Conservation (phyloP, 1,140 invertebrate species). For the Caenorhabditis elegans region DNA sequence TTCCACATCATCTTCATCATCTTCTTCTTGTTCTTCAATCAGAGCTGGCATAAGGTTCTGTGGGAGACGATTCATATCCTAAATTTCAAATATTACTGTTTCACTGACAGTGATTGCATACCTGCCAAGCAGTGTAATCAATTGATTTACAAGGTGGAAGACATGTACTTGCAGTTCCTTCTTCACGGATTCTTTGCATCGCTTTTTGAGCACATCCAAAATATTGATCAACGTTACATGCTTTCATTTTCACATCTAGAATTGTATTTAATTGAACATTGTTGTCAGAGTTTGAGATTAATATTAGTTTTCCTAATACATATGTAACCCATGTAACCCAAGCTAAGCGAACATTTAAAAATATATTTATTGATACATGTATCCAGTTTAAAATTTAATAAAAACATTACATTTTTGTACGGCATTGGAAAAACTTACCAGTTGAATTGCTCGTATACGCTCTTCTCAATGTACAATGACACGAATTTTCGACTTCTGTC, state of each 20-base stretch:
- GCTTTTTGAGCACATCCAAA: constrained; percentile 60
- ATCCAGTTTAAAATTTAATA: no score
- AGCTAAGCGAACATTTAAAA: no score
- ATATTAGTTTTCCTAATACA: no score
- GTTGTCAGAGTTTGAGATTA: no score
- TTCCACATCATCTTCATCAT: constrained; percentile 57
- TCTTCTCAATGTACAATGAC: constrained; percentile 59
- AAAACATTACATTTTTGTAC: background rate
- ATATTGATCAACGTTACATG: constrained; percentile 62
- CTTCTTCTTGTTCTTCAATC: constrained; percentile 57
- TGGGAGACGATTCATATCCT: constrained; percentile 60
- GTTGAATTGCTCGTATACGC: constrained; percentile 54
- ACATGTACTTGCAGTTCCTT: constrained; percentile 32
- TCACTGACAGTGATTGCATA: background rate
- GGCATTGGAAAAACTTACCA: background rate
- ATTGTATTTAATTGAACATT: no score
- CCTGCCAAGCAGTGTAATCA: constrained; percentile 66
- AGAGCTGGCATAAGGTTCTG: constrained; percentile 61
- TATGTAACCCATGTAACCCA: no score
- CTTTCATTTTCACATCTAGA: background rate
- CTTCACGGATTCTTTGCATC: constrained; percentile 12
- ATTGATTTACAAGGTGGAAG: constrained; percentile 58
- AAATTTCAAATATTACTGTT: background rate
- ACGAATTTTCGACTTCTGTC: constrained; percentile 56
- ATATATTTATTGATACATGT: no score